Evolutionary conservation across 2,113 vertebrate species (phyloP).

Genomic region (Mastomys coucha): DNA sequence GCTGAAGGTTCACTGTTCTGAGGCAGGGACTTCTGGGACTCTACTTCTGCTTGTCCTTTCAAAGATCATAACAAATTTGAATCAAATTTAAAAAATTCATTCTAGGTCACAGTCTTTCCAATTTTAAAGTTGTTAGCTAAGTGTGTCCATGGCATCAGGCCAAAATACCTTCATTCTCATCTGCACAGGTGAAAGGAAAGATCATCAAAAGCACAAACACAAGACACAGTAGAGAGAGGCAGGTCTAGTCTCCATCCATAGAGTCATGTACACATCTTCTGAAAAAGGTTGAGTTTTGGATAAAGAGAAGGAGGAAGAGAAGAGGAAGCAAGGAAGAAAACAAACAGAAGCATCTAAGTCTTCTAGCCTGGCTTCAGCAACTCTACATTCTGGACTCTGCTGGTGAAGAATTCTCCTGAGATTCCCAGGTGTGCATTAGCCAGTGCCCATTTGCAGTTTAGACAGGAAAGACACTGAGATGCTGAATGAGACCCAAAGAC

Average conservation of each 20-base stretch:
- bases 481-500: background rate
- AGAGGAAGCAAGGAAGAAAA: background rate
- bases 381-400: background rate
- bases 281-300: no score
- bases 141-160: background rate
- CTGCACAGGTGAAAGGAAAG: background rate
- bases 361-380: background rate
- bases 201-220: background rate
- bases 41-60: background rate
- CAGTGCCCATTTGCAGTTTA: background rate
- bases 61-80: background rate
- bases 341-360: background rate
- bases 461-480: background rate
- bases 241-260: no score
- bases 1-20: rapidly evolving
- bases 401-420: background rate
- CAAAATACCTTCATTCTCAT: background rate
- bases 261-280: background rate
- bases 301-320: background rate
- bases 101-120: background rate
- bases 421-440: background rate
- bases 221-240: no score
- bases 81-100: background rate
- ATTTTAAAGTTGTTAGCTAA: background rate
- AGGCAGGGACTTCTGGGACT: rapidly evolving